Conservation (phyloP, 2,113 vertebrate species). For the Aspidoscelis tigris region DNA sequence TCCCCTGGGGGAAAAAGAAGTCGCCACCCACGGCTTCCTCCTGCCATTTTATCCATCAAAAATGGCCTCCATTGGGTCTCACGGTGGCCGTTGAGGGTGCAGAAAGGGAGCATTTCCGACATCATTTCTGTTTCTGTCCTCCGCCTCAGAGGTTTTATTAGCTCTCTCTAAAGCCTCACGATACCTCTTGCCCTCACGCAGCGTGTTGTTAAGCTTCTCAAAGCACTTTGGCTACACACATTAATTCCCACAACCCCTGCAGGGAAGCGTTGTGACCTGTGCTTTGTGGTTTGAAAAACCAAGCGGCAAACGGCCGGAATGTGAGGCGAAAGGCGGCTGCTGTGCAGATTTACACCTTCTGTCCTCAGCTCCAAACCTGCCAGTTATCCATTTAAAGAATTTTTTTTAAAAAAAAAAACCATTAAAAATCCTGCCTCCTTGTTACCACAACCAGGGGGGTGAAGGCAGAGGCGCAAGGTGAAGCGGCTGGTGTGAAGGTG, state of each 20-base stretch:
- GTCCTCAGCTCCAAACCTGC: not conserved
- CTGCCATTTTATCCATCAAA: slow-evolving; percentile 25
- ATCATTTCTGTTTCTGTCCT: not conserved
- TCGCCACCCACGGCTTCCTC: not conserved
- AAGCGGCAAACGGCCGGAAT: not conserved
- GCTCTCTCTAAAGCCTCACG: not conserved
- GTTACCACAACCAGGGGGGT: too few relatives aligned
- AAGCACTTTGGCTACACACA: slow-evolving; percentile 14
- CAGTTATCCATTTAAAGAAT: not conserved
- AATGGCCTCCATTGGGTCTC: not conserved
- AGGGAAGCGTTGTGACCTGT: not conserved
- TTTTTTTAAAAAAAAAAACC: too few relatives aligned
- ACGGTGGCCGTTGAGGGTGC: not conserved
- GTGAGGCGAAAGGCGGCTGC: not conserved
- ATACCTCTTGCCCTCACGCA: not conserved
- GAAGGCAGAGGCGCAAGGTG: too few relatives aligned
- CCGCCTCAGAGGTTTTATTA: not conserved
- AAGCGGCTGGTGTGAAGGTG: too few relatives aligned
- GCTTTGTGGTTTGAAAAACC: slow-evolving; percentile 26
- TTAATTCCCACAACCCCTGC: slow-evolving; percentile 51
- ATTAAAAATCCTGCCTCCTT: too few relatives aligned
- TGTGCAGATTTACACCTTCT: not conserved
- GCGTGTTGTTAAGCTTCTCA: slow-evolving; percentile 29
- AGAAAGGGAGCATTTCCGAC: not conserved
- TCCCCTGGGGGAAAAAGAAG: not conserved